These are phyloP conservation scores for Troides oblongomaculatus DNA, from an alignment of 2,888 invertebrate species.

Conservation along the genomic window DNA sequence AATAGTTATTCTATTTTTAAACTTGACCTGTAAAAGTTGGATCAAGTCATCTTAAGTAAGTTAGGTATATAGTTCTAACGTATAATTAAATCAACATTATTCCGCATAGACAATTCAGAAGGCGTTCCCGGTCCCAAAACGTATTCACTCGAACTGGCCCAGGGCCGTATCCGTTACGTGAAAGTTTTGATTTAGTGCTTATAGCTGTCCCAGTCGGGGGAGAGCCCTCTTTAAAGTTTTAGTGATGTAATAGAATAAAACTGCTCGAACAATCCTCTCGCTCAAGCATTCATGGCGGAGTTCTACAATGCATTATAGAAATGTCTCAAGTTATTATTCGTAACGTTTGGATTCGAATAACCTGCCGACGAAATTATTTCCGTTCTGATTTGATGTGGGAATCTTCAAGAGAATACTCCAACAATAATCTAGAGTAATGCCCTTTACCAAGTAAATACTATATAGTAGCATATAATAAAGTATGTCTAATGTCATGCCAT, in stretches of 20 bases:
- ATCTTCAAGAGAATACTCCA: too few species aligned
- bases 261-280: constrained; percentile 67
- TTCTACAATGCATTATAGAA: constrained; percentile 50
- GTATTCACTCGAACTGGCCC: constrained; percentile 66
- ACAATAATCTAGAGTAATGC: too few species aligned
- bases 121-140: constrained; percentile 51
- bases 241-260: constrained; percentile 77
- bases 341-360: constrained; percentile 39
- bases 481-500: constrained; percentile 55
- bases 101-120: constrained; percentile 51
- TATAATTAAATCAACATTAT: constrained; percentile 16
- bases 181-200: constrained; percentile 79
- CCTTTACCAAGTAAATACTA: too few species aligned
- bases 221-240: constrained; percentile 73
- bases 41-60: not conserved
- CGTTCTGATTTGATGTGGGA: too few species aligned
- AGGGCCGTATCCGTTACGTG: constrained; percentile 58
- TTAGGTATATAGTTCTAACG: not conserved
- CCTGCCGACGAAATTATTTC: too few species aligned
- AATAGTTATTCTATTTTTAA: too few species aligned
- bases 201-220: constrained; percentile 69
- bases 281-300: constrained; percentile 61
- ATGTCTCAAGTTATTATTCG: constrained; percentile 59
- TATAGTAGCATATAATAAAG: too few species aligned
- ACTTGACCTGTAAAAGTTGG: too few species aligned